Evolutionary conservation across 2,113 vertebrate species (phyloP).

Genomic region (Gymnorhina tibicen): DNA sequence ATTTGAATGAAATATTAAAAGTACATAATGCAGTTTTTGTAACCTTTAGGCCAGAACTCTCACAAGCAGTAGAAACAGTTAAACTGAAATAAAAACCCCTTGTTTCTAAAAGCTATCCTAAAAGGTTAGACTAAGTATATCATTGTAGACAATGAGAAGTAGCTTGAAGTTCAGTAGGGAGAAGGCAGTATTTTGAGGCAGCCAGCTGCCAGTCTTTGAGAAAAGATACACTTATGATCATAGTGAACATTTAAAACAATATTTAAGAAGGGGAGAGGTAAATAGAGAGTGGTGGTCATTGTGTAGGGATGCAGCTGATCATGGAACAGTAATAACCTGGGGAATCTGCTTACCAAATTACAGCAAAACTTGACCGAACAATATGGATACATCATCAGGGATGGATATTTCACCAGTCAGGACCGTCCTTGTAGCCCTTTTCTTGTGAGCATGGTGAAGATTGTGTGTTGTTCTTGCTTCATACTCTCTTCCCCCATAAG

Average conservation of each 20-base stretch:
- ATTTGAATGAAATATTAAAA: not conserved
- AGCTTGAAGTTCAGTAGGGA: not conserved
- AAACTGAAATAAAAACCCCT: not conserved
- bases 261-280: not conserved
- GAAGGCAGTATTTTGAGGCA: not conserved
- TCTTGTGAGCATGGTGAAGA: not conserved
- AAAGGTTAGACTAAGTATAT: not conserved
- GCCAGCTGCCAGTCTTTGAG: not conserved
- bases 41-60: not conserved
- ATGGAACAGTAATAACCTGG: not conserved
- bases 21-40: not conserved
- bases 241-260: not conserved
- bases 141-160: not conserved
- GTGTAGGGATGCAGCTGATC: not conserved
- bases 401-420: not conserved
- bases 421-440: not conserved
- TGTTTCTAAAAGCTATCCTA: not conserved
- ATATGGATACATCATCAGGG: not conserved
- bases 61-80: not conserved
- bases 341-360: not conserved
- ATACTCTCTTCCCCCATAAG: not conserved
- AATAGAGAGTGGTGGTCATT: not conserved
- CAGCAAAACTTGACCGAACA: not conserved
- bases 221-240: not conserved
- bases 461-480: not conserved